Evolutionary conservation across 1,140 invertebrate species (phyloP).

Genomic region (Campodea augens): DNA sequence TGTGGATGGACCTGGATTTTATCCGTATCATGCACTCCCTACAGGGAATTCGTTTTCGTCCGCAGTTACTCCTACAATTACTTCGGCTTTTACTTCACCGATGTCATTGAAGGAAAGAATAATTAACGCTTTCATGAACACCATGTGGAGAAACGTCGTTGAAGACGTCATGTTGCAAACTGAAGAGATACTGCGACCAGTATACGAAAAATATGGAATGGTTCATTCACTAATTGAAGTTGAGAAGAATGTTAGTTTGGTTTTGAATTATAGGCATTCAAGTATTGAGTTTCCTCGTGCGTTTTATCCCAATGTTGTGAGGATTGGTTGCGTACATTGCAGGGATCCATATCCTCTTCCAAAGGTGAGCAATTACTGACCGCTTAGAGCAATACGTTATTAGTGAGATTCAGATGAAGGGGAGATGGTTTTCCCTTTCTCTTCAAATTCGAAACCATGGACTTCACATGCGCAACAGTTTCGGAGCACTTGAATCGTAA

Average conservation of each 20-base stretch:
- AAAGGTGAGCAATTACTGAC: neutral
- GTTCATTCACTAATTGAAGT: neutral
- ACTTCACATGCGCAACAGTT: no score
- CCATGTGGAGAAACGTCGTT: neutral
- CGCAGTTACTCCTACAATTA: neutral
- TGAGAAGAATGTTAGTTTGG: neutral
- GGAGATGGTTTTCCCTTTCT: no score
- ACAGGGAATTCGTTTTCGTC: neutral
- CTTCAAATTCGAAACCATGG: no score
- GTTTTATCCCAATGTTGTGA: neutral
- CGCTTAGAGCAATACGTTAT: no score
- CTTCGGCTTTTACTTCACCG: neutral
- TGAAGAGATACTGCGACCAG: neutral
- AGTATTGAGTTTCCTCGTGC: neutral
- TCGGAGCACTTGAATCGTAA: no score
- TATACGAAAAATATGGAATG: neutral
- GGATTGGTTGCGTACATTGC: neutral
- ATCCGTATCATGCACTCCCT: neutral
- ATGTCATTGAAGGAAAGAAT: neutral
- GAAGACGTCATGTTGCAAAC: neutral
- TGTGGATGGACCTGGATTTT: neutral
- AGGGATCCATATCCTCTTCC: neutral
- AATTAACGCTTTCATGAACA: neutral
- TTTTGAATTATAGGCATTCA: neutral
- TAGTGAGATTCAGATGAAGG: no score